Base-by-base conservation (phyloP, 2,113 vertebrate species). In the Tupaia chinensis region DNA sequence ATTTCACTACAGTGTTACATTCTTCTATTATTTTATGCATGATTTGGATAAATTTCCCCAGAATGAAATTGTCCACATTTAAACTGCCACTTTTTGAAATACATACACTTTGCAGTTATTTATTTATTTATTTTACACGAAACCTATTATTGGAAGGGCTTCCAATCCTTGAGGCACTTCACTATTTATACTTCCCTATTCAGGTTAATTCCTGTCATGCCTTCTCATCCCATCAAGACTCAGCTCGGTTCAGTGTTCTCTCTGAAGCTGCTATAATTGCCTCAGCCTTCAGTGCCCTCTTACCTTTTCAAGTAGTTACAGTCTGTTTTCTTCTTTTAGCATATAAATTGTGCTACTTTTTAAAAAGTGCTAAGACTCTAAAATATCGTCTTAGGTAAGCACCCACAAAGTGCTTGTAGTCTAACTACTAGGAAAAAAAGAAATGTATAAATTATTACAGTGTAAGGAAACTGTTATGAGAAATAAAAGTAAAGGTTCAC, bases 321-420 rank as follows among this genome's bases (percentile, higher is more conserved):
- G 44, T 44, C 44, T 83, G 22, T 84, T 88, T 90, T 61, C 60
- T 85, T 70, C 54, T 81, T 89, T 72, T n/a, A 9, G 15, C 69
- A 63, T 90, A 68, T 85, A 94, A 92, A 85, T 89, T 25, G 15
- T 85, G 13, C 60, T 74, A 5, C 70, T 84, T 88, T 89, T 92
- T 73, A 56, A 58, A 58, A 83, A 20, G 9, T 76, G 54, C 4
- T 44, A 63, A 69, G 17, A 80, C 70, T 83, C 72, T 95, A 29
- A 83, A 54, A 63, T 23, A 56, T n/a, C 29, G 34, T 25, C 22
- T 76, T 69, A 69, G 56, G 7, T 61, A 27, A 74, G 27, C 27
- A 94, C 19, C 65, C 54, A 79, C 25, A 34, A 32, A 68, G 5
- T 95, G 8, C 19, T 89, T 77, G 56, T 1, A 68, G 60, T 63